phyloP scores from a whole-genome alignment of 2,113 vertebrate genomes.

The Bagarius yarrelli region DNA sequence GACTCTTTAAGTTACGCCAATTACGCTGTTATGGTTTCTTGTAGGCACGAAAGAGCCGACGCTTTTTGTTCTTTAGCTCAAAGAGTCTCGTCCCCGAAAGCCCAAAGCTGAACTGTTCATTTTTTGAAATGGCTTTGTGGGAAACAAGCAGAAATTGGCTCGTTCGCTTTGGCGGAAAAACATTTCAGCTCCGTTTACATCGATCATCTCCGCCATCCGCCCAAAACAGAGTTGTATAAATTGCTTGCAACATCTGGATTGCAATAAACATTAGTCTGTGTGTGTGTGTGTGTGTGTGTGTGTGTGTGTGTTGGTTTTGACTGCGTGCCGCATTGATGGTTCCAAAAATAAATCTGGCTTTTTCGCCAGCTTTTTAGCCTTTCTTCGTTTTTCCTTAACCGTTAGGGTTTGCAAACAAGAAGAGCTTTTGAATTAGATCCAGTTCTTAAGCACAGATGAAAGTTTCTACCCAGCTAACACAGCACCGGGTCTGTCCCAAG shows the following conservation, averaged over 20 bases:
- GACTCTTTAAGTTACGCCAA: constrained; percentile 26
- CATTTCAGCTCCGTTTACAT: constrained; percentile 6
- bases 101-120: background rate
- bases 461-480: background rate
- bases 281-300: background rate
- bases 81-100: background rate
- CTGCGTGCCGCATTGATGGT: too few species aligned
- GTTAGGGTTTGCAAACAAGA: too few species aligned
- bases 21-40: constrained; percentile 3
- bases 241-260: constrained; percentile 1
- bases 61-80: background rate
- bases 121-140: background rate
- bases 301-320: background rate
- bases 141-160: background rate
- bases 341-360: background rate
- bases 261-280: constrained; percentile 1
- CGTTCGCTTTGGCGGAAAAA: constrained; percentile 11
- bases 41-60: background rate
- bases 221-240: background rate
- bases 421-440: background rate
- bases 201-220: background rate
- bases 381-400: background rate
- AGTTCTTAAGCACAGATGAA: too few species aligned
- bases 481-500: background rate
- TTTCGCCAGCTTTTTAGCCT: background rate